Evolutionary conservation across 2,113 vertebrate genomes (phyloP), one percentile per base, ranked within the genome.

Genomic region (Opisthocomus hoazin): DNA sequence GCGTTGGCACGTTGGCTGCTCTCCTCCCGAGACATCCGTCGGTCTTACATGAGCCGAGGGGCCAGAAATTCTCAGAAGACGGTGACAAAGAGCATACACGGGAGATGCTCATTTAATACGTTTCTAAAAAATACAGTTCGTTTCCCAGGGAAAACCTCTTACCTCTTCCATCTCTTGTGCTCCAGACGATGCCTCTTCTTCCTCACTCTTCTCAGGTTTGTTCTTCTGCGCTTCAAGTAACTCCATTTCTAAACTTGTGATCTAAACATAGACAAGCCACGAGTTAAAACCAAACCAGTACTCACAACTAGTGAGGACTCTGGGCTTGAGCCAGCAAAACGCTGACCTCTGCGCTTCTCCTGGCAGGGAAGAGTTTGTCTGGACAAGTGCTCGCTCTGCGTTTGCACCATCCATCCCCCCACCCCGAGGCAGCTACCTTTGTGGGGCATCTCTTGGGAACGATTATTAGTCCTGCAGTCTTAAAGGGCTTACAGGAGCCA

Each of bases 211-310:
- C 79, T 96, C 91, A 39, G 39, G 18, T 84, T 73, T 97, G 27
- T 41, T 96, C 97, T 97, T 96, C 91, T 97, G 95, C 46, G 83
- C 96, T 70, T 97, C 95, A 68, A 97, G 98, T 66, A 99, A 89
- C 84, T 99, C 98, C 24, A 93, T 91, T 74, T 99, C 98, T 91
- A 99, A 95, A 78, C 87, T 96, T 84, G 93, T 97, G 88, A 99
- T 98, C 99, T 99, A 96, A 84, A 95, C 41, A 74, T 4, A 94
- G 94, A 96, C 41, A 97, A 97, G 88, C 4, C 15, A 63, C 45
- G 51, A 82, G 85, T 94, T 90, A 88, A 90, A 94, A 90, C 21
- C 81, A 45, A 74, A 24, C 11, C 46, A 78, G 22, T 6, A 37
- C 51, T 76, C 68, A 21, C 27, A 37, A 11, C 12, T 12, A 18